A percentile compares a stretch with the other conserved stretches of the same genome.
Conservation (phyloP, 2,113 vertebrate species). For the Menura novaehollandiae region DNA sequence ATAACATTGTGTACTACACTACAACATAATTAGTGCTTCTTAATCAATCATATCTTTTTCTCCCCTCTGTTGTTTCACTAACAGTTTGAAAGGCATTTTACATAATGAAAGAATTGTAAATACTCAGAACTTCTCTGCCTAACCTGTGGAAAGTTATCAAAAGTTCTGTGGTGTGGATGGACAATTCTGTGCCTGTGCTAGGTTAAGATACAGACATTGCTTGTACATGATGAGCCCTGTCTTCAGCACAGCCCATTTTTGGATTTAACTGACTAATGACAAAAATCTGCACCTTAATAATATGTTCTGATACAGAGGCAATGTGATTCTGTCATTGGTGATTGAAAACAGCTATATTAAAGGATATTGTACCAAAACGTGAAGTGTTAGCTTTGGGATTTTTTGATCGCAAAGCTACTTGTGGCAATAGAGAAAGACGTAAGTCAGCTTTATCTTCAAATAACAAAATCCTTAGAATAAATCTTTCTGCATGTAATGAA, state of each 20-base stretch:
- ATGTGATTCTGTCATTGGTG: background rate
- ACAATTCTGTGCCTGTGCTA: background rate
- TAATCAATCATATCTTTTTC: background rate
- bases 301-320: background rate
- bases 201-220: background rate
- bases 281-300: background rate
- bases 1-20: background rate
- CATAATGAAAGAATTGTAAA: background rate
- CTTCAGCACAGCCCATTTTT: background rate
- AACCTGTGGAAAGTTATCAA: background rate
- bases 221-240: background rate
- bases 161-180: background rate
- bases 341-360: background rate
- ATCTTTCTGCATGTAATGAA: background rate
- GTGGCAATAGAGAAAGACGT: background rate
- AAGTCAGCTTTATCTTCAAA: background rate
- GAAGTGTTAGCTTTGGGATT: background rate
- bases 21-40: background rate
- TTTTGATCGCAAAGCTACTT: background rate
- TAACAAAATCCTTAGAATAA: background rate
- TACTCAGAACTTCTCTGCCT: background rate
- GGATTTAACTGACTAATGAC: background rate
- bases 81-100: background rate
- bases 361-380: background rate
- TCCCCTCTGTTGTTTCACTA: background rate